phyloP scores from a whole-genome alignment of 2,888 invertebrate genomes.

The Zeuzera pyrina region DNA sequence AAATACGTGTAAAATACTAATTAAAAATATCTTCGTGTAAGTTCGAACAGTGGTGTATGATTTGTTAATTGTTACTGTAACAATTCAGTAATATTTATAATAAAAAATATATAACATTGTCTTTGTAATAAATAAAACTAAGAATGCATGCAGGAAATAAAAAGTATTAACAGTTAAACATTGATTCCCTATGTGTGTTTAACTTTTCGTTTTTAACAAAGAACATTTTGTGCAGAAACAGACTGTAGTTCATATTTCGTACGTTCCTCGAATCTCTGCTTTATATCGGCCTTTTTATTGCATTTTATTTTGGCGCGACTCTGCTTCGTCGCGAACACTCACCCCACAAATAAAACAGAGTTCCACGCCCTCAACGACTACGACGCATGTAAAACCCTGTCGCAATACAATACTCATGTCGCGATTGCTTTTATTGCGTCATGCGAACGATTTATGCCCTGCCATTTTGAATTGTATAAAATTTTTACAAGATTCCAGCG shows the following conservation, averaged over 20 bases:
- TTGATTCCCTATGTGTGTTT: no score
- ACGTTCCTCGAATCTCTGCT: constrained; percentile 24
- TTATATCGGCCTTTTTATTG: constrained; percentile 38
- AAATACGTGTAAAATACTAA: no score
- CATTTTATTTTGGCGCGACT: constrained; percentile 38
- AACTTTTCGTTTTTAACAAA: no score
- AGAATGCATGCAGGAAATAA: no score
- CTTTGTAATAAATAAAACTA: no score
- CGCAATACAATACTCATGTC: constrained; percentile 16
- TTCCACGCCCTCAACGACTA: constrained; percentile 16
- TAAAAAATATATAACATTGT: no score
- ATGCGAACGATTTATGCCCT: constrained; percentile 22
- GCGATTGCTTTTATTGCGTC: constrained; percentile 24
- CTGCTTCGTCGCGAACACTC: constrained; percentile 15
- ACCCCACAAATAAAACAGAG: constrained; percentile 17
- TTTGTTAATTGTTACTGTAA: no score
- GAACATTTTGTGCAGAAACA: constrained; percentile 2
- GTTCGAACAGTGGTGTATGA: no score
- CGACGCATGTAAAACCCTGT: constrained; percentile 20
- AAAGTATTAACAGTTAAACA: no score
- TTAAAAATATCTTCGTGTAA: no score
- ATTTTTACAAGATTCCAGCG: constrained; percentile 18
- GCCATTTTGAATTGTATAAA: constrained; percentile 23
- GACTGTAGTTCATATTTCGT: constrained; percentile 24
- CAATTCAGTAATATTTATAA: no score